Conservation (phyloP, 2,113 vertebrate genomes). For the Madoqua kirkii region DNA sequence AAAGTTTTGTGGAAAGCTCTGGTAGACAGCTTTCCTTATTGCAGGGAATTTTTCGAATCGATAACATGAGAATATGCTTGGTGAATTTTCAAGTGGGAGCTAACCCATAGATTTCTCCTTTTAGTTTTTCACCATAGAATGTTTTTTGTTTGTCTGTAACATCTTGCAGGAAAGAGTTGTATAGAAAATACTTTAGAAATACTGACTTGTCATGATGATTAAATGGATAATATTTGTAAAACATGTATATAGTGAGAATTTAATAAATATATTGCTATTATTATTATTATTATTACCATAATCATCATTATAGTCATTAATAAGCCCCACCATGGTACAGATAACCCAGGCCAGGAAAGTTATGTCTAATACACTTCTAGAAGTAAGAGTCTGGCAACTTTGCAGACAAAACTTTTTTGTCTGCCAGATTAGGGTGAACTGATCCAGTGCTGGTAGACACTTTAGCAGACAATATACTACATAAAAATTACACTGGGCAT, state of each 20-base stretch:
- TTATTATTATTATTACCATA: background rate
- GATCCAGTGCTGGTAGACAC: background rate
- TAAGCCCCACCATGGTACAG: background rate
- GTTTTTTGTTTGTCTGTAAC: conserved; percentile 6
- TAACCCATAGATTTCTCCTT: background rate
- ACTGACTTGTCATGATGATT: conserved; percentile 7
- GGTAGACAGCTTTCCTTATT: background rate
- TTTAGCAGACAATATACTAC: background rate
- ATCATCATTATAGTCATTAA: background rate
- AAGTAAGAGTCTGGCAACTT: background rate
- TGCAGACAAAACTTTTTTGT: background rate
- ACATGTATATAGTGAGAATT: background rate
- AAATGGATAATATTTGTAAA: conserved; percentile 21
- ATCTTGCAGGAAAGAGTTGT: conserved; percentile 4
- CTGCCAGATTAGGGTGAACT: background rate
- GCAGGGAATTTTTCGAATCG: background rate
- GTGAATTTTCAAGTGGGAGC: background rate
- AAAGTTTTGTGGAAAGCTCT: conserved; percentile 19
- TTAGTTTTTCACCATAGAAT: background rate
- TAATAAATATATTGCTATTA: background rate
- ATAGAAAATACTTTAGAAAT: conserved; percentile 8
- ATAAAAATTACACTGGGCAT: background rate
- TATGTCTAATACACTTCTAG: background rate
- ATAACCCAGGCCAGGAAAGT: background rate
- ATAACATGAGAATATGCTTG: background rate